phyloP scores from a whole-genome alignment of 2,797 vertebrate genomes.

The Phoeniculus purpureus region DNA sequence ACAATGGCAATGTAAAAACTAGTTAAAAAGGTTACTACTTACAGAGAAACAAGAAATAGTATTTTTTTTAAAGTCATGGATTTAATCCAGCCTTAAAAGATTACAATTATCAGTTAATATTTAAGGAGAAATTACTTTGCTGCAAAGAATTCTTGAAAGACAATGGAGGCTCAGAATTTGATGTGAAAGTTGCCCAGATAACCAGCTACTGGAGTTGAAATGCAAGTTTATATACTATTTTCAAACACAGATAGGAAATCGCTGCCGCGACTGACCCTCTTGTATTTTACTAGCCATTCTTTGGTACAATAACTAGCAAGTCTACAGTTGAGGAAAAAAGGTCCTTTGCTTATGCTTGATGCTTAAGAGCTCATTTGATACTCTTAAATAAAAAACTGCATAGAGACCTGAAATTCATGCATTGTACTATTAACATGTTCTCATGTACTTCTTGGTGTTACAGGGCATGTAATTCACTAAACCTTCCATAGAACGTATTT shows the following conservation, averaged over 20 bases:
- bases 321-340: not conserved
- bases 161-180: not conserved
- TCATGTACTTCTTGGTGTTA: not conserved
- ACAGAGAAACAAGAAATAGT: not conserved
- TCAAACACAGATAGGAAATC: not conserved
- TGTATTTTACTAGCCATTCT: not conserved
- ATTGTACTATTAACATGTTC: not conserved
- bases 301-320: not conserved
- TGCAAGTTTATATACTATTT: not conserved
- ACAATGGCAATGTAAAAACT: not conserved
- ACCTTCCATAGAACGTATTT: not conserved
- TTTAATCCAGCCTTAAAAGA: not conserved
- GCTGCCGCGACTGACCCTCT: not conserved
- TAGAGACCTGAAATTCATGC: not conserved
- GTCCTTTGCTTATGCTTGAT: not conserved
- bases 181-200: not conserved
- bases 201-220: not conserved
- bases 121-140: not conserved
- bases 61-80: not conserved
- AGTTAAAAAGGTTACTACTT: not conserved
- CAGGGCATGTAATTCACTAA: constrained; percentile 6
- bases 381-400: not conserved
- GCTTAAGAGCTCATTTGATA: constrained; percentile 7
- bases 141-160: not conserved
- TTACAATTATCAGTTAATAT: not conserved